Percentiles rank a stretch among this genome's conserved stretches.
phyloP scores from a whole-genome alignment of 2,113 vertebrate genomes.

The Meleagris gallopavo region DNA sequence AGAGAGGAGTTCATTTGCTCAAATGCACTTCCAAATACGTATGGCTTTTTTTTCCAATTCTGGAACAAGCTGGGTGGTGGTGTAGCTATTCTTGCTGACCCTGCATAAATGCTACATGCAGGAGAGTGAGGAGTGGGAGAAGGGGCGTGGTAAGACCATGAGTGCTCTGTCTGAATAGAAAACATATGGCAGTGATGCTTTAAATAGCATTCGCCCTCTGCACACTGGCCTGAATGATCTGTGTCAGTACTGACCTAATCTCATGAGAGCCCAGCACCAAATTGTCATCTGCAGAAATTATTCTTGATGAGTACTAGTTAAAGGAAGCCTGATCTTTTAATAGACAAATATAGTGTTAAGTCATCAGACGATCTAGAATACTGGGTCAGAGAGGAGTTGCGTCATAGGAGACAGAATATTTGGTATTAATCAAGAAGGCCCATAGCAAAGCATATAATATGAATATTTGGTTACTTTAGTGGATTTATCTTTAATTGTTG shows the following conservation, averaged over 20 bases:
- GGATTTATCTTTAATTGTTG: constrained; percentile 36
- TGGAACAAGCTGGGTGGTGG: not conserved
- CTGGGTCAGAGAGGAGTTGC: not conserved
- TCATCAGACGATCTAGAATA: not conserved
- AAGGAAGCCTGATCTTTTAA: not conserved
- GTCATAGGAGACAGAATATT: not conserved
- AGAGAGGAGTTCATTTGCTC: not conserved
- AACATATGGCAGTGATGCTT: not conserved
- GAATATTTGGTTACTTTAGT: not conserved
- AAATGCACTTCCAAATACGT: not conserved
- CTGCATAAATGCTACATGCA: not conserved
- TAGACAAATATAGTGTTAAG: not conserved
- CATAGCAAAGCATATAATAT: not conserved
- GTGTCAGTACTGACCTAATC: not conserved
- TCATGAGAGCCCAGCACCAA: not conserved
- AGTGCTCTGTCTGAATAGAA: not conserved
- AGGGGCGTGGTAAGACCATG: not conserved
- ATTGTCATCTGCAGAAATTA: not conserved
- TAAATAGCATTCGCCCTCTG: not conserved
- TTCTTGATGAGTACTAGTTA: not conserved
- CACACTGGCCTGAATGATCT: not conserved
- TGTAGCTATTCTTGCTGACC: not conserved
- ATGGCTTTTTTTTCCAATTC: not conserved
- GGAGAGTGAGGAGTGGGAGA: not conserved
- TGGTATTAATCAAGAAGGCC: not conserved